Percentiles rank a stretch among this genome's conserved stretches.
These are phyloP conservation scores for Diplodus sargus DNA, from an alignment of 2,797 vertebrate species.

Conservation along the genomic window DNA sequence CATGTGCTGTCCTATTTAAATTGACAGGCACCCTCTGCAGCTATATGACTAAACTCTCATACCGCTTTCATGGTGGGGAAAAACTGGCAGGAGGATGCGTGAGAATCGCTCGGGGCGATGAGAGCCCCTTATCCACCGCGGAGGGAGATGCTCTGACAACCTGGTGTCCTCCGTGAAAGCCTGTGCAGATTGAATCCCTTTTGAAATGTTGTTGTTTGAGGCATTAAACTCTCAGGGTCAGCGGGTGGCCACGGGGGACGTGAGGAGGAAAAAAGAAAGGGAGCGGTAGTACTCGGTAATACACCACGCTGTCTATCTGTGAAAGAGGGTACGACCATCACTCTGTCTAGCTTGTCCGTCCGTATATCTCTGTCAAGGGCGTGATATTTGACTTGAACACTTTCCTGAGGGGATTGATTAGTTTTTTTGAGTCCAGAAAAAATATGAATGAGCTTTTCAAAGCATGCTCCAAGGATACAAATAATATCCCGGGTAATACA, in stretches of 20 bases:
- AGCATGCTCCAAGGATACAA: background rate
- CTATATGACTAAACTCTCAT: conserved; percentile 68
- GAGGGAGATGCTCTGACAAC: conserved; percentile 62
- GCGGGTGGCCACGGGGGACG: conserved; percentile 49
- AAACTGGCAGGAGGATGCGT: conserved; percentile 50
- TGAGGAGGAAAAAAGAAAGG: conserved; percentile 41
- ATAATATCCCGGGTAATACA: no score
- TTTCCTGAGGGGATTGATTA: background rate
- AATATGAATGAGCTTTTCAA: background rate
- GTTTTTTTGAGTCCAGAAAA: background rate
- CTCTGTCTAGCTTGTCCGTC: conserved; percentile 39
- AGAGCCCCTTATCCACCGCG: conserved; percentile 59
- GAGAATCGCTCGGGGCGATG: conserved; percentile 62
- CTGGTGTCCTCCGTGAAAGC: conserved; percentile 53
- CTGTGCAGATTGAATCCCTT: conserved; percentile 53
- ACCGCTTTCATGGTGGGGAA: conserved; percentile 31
- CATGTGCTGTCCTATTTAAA: conserved; percentile 68
- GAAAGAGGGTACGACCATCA: conserved; percentile 41
- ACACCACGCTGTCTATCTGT: conserved; percentile 46
- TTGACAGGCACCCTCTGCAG: conserved; percentile 72
- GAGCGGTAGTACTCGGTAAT: conserved; percentile 58
- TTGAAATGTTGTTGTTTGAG: conserved; percentile 72
- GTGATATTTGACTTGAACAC: background rate
- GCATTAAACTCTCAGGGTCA: conserved; percentile 66
- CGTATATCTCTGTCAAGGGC: conserved; percentile 30